Conservation (phyloP, 2,797 vertebrate genomes). For the Crenuchus spilurus region DNA sequence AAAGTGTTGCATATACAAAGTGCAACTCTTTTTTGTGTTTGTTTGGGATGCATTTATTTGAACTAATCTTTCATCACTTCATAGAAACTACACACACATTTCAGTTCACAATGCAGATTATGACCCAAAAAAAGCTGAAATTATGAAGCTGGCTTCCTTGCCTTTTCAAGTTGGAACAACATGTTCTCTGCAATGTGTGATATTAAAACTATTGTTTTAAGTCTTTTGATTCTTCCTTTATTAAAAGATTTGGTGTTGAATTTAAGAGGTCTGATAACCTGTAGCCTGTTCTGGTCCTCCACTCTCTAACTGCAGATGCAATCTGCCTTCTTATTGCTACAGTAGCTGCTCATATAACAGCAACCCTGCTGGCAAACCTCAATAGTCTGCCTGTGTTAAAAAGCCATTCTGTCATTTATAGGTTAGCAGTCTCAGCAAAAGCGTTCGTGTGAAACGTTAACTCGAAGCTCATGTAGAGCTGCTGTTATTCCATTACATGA, state of each 20-base stretch:
- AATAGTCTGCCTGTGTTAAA: slow-evolving; percentile 44
- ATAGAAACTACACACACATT: no score
- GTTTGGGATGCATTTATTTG: no score
- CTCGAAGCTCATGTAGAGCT: slow-evolving; percentile 2
- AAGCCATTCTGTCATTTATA: slow-evolving; percentile 34
- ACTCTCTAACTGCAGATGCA: slow-evolving; percentile 45
- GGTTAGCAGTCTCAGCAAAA: slow-evolving; percentile 29
- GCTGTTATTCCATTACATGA: slow-evolving; percentile 37
- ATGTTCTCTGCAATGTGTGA: background rate
- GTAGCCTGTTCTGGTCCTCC: slow-evolving; percentile 36
- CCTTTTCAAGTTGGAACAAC: background rate
- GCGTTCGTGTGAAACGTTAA: slow-evolving; percentile 33
- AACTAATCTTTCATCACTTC: no score
- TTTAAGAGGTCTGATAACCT: background rate
- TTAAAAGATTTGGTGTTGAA: slow-evolving; percentile 9
- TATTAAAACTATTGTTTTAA: background rate
- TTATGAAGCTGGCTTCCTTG: background rate
- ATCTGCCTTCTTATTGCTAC: slow-evolving; percentile 67
- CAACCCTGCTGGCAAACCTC: slow-evolving; percentile 67
- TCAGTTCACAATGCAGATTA: no score
- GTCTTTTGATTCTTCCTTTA: background rate
- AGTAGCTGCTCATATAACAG: slow-evolving; percentile 67
- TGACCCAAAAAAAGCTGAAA: background rate
- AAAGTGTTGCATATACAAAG: no score
- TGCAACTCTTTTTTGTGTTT: no score